Conservation (phyloP, 2,888 invertebrate genomes). For the Pasiphila rectangulata region DNA sequence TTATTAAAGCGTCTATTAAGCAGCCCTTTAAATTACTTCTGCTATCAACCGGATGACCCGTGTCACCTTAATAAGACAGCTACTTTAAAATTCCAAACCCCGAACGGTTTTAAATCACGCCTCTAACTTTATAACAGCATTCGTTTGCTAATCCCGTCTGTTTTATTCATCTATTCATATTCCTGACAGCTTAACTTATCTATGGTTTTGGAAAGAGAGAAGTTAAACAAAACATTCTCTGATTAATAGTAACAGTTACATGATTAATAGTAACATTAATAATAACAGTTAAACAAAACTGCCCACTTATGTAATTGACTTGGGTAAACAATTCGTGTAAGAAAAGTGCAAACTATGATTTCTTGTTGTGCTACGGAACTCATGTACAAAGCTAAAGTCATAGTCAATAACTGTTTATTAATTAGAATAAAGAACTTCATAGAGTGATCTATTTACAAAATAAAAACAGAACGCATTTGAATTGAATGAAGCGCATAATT, state of each 20-base stretch:
- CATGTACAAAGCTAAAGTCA: no score
- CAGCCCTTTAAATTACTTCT: no score
- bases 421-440: no score
- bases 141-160: conserved; percentile 26
- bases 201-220: conserved; percentile 20
- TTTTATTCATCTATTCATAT: conserved; percentile 9
- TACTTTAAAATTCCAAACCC: conserved; percentile 10
- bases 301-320: conserved; percentile 23
- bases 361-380: no score
- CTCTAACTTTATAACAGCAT: conserved; percentile 33
- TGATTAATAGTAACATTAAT: no score
- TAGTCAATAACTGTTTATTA: no score
- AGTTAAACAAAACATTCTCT: conserved; percentile 36
- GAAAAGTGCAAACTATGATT: conserved; percentile 9
- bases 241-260: no score
- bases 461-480: no score
- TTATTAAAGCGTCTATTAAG: no score
- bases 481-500: no score
- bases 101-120: conserved; percentile 34
- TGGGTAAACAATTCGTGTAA: conserved; percentile 8
- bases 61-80: conserved; percentile 11
- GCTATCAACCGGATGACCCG: conserved; percentile 4
- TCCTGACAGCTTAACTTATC: conserved; percentile 12
- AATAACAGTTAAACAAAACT: no score
- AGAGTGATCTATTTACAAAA: no score